These are phyloP conservation scores for Hydrocynus forskahlii DNA, from an alignment of 2,797 vertebrate genomes.

Conservation along the genomic window DNA sequence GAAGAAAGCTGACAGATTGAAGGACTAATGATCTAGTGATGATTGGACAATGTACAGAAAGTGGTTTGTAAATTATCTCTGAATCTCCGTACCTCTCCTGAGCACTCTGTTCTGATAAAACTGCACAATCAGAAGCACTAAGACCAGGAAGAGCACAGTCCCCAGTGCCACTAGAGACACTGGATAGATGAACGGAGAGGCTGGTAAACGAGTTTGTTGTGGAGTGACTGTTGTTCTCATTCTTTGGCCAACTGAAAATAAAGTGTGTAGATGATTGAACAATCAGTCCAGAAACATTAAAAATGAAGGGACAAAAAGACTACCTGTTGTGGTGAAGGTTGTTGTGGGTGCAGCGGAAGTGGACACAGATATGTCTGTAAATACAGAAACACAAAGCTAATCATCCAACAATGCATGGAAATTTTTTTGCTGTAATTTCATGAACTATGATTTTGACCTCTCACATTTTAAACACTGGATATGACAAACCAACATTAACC, in stretches of 20 bases:
- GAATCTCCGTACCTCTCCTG: background rate
- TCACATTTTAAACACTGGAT: no score
- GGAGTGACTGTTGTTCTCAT: background rate
- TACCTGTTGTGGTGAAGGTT: background rate
- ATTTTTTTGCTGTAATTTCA: background rate
- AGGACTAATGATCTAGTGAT: background rate
- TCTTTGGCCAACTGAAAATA: background rate
- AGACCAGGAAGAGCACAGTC: background rate
- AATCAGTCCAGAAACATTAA: background rate
- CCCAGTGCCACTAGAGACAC: background rate
- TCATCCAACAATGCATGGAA: background rate
- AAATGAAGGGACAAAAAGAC: background rate
- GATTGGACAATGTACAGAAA: background rate
- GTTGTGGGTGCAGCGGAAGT: background rate
- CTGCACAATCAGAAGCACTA: background rate
- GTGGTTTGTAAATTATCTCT: background rate
- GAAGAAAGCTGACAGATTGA: conserved; percentile 27
- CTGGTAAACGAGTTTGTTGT: background rate
- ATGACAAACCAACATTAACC: no score
- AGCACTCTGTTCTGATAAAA: background rate
- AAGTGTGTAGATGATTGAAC: background rate
- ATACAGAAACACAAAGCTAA: background rate
- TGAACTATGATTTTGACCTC: background rate
- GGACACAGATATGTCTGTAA: background rate
- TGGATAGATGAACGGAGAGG: background rate